Evolutionary conservation across 2,797 vertebrate species (phyloP), one percentile per base, ranked within the genome.

Genomic region (Rachycentron canadum): DNA sequence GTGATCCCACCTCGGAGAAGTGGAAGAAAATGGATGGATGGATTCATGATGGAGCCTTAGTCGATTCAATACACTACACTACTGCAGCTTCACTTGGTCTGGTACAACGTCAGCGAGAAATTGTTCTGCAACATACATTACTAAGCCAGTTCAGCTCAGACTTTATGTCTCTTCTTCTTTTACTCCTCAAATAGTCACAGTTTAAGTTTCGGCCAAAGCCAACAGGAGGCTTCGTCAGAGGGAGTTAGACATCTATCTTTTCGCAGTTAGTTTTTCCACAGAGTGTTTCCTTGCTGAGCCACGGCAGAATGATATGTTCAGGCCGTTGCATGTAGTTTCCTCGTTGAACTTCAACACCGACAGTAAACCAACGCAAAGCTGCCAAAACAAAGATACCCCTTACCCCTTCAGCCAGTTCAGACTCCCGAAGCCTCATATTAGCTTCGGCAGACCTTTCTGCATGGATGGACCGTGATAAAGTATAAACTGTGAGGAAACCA

Each of bases 391-490:
- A 60, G 23, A 60, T 40, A 25, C 23, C 36, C 14, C 38, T 41
- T 5, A 41, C 58, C 58, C 53, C 14, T 60, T 25, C n/a, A 23
- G 58, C 58, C 36, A 32, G 36, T 59, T 59, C 57, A 36, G 32
- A 17, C 9, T 61, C 7, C 28, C 19, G 17, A 55, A 55, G 52
- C 52, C 26, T 30, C 52, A 30, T 30, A 10, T 28, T 30, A 55
- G 7, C 52, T 55, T 55, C 8, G 26, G 26, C 26, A 30, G 52
- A 55, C 25, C 26, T 7, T 16, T 30, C 52, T 55, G 52, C 52
- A 28, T 17, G 7, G 53, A 11, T 32, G 28, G 53, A 32, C 28
- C 10, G 17, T 56, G 28, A 28, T 32, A 56, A 52, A 53, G 17
- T 21, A 56, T 56, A 32, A 8, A 32, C 16, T 17, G 21, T 19